These are phyloP conservation scores for Amblyjoppa proteus DNA, from an alignment of 2,888 invertebrate species.

Conservation along the genomic window DNA sequence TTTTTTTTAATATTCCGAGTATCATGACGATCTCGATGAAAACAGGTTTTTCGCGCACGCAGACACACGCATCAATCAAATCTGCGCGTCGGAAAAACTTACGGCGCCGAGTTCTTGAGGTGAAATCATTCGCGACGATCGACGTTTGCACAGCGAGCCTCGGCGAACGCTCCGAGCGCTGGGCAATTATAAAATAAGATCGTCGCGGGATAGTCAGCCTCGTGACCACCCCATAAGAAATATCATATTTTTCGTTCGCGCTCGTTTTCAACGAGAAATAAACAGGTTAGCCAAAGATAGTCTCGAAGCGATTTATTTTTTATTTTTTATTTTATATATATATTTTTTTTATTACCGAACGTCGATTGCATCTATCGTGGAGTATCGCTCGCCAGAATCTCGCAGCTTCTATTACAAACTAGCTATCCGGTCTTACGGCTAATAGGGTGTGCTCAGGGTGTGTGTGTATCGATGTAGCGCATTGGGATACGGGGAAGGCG, in stretches of 20 bases:
- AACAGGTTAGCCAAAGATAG: slow-evolving; percentile 71
- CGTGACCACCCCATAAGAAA: slow-evolving; percentile 70
- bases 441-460: slow-evolving; percentile 7
- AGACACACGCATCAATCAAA: slow-evolving; percentile 6
- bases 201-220: slow-evolving; percentile 67
- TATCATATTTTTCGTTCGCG: slow-evolving; percentile 45
- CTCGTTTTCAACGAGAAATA: slow-evolving; percentile 23
- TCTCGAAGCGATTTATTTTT: slow-evolving; percentile 26
- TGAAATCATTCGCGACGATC: slow-evolving; percentile 28
- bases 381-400: slow-evolving; percentile 65
- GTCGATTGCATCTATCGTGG: slow-evolving; percentile 73
- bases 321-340: too few species aligned
- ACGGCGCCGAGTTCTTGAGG: slow-evolving; percentile 18
- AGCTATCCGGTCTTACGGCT: slow-evolving; percentile 13
- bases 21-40: background rate
- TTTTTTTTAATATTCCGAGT: background rate
- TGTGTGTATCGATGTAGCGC: slow-evolving; percentile 17
- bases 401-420: slow-evolving; percentile 41
- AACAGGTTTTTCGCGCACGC: slow-evolving; percentile 1
- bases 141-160: background rate
- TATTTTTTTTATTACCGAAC: slow-evolving; percentile 72
- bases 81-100: slow-evolving; percentile 3
- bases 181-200: slow-evolving; percentile 76
- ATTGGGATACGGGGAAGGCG: slow-evolving; percentile 31
- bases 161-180: slow-evolving; percentile 2